Evolutionary conservation across 2,888 invertebrate species (phyloP).

Genomic region (Malthinus flaveolus): DNA sequence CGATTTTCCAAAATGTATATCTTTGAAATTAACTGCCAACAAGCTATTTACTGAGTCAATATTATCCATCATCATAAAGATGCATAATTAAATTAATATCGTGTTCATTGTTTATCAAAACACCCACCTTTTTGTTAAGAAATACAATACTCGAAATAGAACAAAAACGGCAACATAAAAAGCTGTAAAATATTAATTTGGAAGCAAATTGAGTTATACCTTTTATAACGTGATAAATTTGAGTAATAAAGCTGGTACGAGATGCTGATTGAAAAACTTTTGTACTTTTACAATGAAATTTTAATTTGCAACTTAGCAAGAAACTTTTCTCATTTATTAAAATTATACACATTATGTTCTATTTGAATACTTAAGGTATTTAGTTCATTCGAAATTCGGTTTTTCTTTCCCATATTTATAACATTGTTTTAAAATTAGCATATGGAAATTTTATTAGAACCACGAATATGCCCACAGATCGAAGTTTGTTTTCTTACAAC

Average conservation of each 20-base stretch:
- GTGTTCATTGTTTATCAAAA: no score
- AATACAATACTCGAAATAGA: neutral
- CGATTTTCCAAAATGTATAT: no score
- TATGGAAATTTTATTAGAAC: no score
- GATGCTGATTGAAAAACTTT: conserved; percentile 32
- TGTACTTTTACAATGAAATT: conserved; percentile 23
- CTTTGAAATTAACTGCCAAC: no score
- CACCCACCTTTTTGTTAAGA: no score
- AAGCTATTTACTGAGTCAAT: no score
- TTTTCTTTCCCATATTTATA: neutral
- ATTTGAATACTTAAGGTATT: no score
- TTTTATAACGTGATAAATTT: conserved; percentile 23
- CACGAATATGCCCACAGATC: no score
- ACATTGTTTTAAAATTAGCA: neutral
- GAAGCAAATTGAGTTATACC: conserved; percentile 27
- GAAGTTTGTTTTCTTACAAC: no score
- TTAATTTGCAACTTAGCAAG: conserved; percentile 22
- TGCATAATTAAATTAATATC: no score
- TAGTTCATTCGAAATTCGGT: neutral
- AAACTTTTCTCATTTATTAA: conserved; percentile 28
- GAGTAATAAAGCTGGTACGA: conserved; percentile 27
- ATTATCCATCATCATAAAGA: no score
- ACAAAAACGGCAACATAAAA: conserved; percentile 6
- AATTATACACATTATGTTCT: conserved; percentile 16
- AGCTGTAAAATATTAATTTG: conserved; percentile 24